phyloP scores from a whole-genome alignment of 2,888 invertebrate species.

The Molanna angustata region DNA sequence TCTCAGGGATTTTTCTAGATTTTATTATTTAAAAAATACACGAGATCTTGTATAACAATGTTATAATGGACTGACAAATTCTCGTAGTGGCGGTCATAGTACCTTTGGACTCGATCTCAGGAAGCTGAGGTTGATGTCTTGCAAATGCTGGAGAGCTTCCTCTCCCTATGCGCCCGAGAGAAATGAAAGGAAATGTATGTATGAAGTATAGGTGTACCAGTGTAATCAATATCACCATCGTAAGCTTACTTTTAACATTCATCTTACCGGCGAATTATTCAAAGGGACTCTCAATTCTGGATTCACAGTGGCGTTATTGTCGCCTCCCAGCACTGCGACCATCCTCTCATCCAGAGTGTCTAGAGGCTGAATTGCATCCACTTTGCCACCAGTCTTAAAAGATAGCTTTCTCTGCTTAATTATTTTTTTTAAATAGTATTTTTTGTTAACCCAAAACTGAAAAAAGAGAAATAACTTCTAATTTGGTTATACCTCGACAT shows the following conservation, averaged over 20 bases:
- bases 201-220: too few relatives aligned
- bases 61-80: too few relatives aligned
- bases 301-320: not conserved
- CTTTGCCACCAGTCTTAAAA: not conserved
- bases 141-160: too few relatives aligned
- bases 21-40: too few relatives aligned
- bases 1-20: too few relatives aligned
- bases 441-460: not conserved
- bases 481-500: not conserved
- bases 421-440: not conserved
- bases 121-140: too few relatives aligned
- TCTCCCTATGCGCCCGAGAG: too few relatives aligned
- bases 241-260: slow-evolving; percentile 1
- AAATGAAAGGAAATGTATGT: too few relatives aligned
- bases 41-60: too few relatives aligned
- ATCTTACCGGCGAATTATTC: not conserved
- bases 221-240: not conserved
- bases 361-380: not conserved
- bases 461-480: not conserved
- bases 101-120: too few relatives aligned
- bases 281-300: not conserved
- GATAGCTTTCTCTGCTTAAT: not conserved
- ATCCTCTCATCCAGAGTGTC: slow-evolving; percentile 3
- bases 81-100: too few relatives aligned
- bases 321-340: not conserved